These are phyloP conservation scores for Ondatra zibethicus DNA, from an alignment of 2,113 vertebrate species.

Conservation along the genomic window DNA sequence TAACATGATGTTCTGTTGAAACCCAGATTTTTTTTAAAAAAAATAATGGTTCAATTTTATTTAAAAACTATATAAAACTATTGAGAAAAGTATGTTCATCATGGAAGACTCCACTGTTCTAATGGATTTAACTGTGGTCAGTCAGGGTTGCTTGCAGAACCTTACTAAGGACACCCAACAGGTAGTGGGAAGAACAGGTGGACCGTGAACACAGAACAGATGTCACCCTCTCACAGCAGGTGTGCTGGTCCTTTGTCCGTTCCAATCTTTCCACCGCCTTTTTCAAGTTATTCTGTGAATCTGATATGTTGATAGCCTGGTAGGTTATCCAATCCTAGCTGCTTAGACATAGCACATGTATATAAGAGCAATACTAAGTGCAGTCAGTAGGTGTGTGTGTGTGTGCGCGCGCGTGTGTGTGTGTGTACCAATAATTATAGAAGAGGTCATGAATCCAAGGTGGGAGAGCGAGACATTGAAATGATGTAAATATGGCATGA, in stretches of 20 bases:
- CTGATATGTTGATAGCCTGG: not conserved
- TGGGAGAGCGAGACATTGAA: not conserved
- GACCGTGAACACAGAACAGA: not conserved
- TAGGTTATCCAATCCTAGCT: not conserved
- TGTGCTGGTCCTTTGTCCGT: not conserved
- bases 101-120: not conserved
- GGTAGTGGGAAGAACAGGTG: not conserved
- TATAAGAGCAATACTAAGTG: not conserved
- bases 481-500: not conserved
- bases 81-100: not conserved
- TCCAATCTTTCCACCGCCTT: not conserved
- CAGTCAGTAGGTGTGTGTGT: not conserved
- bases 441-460: not conserved
- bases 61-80: not conserved
- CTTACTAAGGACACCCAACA: not conserved
- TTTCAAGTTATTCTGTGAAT: not conserved
- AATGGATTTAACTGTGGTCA: not conserved
- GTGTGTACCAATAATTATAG: not conserved
- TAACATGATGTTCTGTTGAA: not conserved
- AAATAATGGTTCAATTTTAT: slow-evolving; percentile 20
- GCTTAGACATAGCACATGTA: not conserved
- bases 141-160: not conserved
- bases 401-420: not conserved
- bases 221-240: not conserved
- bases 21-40: not conserved